Evolutionary conservation across 2,113 vertebrate species (phyloP), one percentile per base, ranked within the genome.

Genomic region (Typhlomys cinereus): DNA sequence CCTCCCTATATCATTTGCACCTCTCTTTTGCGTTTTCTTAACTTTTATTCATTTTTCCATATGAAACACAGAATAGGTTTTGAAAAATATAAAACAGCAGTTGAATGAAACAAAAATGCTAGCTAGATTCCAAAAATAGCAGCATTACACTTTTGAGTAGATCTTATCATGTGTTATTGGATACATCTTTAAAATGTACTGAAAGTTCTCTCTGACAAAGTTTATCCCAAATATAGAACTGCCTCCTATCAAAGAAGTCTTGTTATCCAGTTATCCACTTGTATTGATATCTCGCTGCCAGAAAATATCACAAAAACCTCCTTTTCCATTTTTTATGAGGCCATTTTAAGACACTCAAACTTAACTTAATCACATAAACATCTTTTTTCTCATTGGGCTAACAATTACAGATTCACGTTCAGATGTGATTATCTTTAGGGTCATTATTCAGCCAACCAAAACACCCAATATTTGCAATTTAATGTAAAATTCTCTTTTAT

Each of bases 1-100:
- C 20, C 64, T 15, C 39, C 23, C 2, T 69, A 14, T 6, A 29
- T 3, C 4, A 62, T n/a, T 92, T 91, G 54, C 25, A 80, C 54
- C 93, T 92, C 46, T 79, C n/a, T 87, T 89, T 87, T 21, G n/a
- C 9, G 7, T 59, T 84, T 86, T 76, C 79, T 25, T 89, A 70
- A 36, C 36, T 27, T 85, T n/a, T n/a, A 84, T 81, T 59, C 46
- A 80, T 27, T 62, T 57, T 81, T 92, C 34, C 18, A 52, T 81
- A 21, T 84, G 39, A 93, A 94, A 29, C 75, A 54, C 29, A 64
- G 29, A 74, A 62, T 36, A 39, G 52, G 44, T 71, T 90, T 78
- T 93, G 3, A 64, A 59, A 85, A 79, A 29, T 70, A 13, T 4
- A 52, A 86, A 67, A 21, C 59, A 61, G 11, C 10, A 23, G 25